Evolutionary conservation across 1,140 invertebrate genomes (phyloP), one percentile per base, ranked within the genome.

Genomic region (Drosophila leontia): DNA sequence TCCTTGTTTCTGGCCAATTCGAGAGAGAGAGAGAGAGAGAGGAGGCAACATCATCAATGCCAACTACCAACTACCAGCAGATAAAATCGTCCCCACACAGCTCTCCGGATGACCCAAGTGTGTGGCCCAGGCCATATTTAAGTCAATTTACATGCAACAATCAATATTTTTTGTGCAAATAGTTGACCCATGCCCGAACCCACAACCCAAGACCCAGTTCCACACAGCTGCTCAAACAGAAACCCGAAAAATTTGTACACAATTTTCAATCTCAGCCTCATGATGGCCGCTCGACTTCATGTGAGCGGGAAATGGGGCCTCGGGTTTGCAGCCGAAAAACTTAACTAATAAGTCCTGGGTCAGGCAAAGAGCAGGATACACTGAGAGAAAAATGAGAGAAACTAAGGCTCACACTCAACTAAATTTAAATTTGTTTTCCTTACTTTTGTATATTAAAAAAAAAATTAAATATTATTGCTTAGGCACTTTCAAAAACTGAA

Each of bases 121-220:
- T 64, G 69, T 41, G 44, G 51, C 75, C 59, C 77, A 34, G 51
- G 75, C 77, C 76, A 78, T 79, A 79, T 79, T 78, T 78, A 80
- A 80, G 78, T 79, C 78, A 80, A 80, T 80, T 80, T 80, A 80
- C 78, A 80, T 80, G 78, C 76, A 80, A 80, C 78, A 80, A 80
- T 80, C 78, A 80, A 80, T 80, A 80, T 80, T 80, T 80, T 80
- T 80, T 79, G 78, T 61, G 75, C 77, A 79, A 79, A 79, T 72
- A 79, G 75, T 72, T 56, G 57, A 72, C 77, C 67, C 75, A 72
- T 11, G n/a, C 35, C 53, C 12, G 7, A 45, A 13, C 29, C 11
- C 15, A 45, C 9, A 34, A 8, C 37, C 59, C 9, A 23, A 17
- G 12, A 11, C 19, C 51, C 13, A 26, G 41, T 23, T 2, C 32